phyloP scores from a whole-genome alignment of 2,888 invertebrate genomes.

The Diadegma fenestrale region DNA sequence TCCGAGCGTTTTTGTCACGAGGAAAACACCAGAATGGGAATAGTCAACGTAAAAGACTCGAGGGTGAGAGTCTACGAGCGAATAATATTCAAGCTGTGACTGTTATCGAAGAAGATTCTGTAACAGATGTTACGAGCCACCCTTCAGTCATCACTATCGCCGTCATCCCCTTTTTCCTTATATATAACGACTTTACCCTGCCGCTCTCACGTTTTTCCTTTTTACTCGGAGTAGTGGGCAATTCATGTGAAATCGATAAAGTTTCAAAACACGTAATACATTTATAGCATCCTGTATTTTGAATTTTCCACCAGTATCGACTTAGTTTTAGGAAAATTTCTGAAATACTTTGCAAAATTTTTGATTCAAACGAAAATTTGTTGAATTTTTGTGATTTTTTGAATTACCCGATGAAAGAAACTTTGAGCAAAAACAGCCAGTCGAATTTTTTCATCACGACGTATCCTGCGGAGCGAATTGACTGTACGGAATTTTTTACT shows the following conservation, averaged over 20 bases:
- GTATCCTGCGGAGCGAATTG: neutral
- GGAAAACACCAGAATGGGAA: conserved; percentile 14
- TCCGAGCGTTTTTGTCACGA: neutral
- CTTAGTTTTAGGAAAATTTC: too few relatives aligned
- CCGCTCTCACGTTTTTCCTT: conserved; percentile 12
- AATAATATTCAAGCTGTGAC: conserved; percentile 53
- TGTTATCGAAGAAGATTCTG: conserved; percentile 59
- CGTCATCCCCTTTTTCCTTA: conserved; percentile 44
- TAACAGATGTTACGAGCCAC: conserved; percentile 63
- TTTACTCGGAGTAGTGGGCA: neutral
- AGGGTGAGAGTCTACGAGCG: conserved; percentile 19
- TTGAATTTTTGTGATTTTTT: neutral
- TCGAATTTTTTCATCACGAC: neutral
- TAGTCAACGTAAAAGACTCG: conserved; percentile 15
- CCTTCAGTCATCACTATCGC: conserved; percentile 58
- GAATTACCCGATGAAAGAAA: neutral
- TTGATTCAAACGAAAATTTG: neutral
- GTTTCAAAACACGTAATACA: neutral
- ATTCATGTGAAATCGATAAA: neutral
- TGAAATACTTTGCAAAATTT: neutral
- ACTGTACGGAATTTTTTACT: neutral
- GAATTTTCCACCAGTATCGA: neutral
- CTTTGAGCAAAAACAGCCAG: neutral
- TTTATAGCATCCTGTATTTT: neutral
- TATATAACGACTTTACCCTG: conserved; percentile 39